phyloP scores from a whole-genome alignment of 2,797 vertebrate genomes.

The Sebastes matsubarae region DNA sequence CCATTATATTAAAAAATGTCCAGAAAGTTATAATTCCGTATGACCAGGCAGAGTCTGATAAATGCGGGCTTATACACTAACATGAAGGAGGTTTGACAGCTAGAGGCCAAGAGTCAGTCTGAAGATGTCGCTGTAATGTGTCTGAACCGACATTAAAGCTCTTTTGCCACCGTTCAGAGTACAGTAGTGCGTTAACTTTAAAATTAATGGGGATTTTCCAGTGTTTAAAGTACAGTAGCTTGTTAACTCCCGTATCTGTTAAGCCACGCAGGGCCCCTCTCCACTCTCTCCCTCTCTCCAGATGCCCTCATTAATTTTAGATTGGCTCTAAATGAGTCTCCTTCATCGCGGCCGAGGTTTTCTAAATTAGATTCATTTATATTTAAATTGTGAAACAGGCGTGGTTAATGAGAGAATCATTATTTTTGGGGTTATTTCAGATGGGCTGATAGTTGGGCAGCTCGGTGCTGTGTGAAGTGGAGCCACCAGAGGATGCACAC shows the following conservation, averaged over 20 bases:
- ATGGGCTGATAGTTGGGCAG: conserved; percentile 69
- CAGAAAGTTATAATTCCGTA: conserved; percentile 9
- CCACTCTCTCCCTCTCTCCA: conserved; percentile 63
- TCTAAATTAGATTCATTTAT: conserved; percentile 85
- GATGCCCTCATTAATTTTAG: conserved; percentile 84
- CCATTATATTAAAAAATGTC: conserved; percentile 1
- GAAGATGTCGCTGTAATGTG: conserved; percentile 27
- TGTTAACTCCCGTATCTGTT: conserved; percentile 75
- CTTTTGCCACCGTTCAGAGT: conserved; percentile 35
- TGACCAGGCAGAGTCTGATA: conserved; percentile 10
- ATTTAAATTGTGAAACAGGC: conserved; percentile 84
- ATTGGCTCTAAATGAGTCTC: conserved; percentile 84
- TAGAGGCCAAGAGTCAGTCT: conserved; percentile 38
- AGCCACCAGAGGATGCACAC: conserved; percentile 46
- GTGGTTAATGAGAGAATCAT: conserved; percentile 81
- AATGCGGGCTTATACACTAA: conserved; percentile 10
- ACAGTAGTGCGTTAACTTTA: conserved; percentile 66
- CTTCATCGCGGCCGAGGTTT: conserved; percentile 75
- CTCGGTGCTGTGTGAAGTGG: conserved; percentile 46
- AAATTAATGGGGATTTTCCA: conserved; percentile 76
- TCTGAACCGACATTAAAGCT: conserved; percentile 56
- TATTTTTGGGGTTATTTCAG: conserved; percentile 79
- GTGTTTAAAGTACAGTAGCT: conserved; percentile 78
- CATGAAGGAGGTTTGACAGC: conserved; percentile 34
- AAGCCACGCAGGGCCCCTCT: conserved; percentile 64